Percentiles rank a stretch among this genome's conserved stretches.
These are phyloP conservation scores for Beris chalybata DNA, from an alignment of 2,888 invertebrate species.

Conservation along the genomic window DNA sequence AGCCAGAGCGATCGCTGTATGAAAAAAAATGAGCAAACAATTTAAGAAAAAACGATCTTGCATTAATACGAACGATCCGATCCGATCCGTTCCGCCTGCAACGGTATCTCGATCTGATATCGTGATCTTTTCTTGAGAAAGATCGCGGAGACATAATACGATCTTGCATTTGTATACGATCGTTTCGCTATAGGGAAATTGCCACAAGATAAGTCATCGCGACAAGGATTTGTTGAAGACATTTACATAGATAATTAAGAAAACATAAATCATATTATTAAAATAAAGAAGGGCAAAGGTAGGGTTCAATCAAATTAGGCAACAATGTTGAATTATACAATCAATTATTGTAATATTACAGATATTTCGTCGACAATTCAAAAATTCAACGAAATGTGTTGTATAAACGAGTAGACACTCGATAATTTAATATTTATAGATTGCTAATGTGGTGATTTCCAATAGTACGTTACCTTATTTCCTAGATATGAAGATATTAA, in stretches of 20 bases:
- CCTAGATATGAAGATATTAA: no score
- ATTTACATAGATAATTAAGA: constrained; percentile 24
- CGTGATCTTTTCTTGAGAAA: constrained; percentile 17
- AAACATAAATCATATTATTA: constrained; percentile 20
- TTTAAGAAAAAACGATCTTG: constrained; percentile 17
- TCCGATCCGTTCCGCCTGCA: constrained; percentile 11
- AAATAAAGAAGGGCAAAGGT: no score
- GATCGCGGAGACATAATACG: constrained; percentile 21
- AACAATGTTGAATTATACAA: no score
- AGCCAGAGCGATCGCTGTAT: neutral
- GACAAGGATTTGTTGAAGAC: constrained; percentile 29
- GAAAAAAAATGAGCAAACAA: constrained; percentile 4
- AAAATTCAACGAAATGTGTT: no score
- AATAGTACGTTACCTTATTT: no score
- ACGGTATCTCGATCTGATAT: constrained; percentile 27
- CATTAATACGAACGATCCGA: constrained; percentile 3
- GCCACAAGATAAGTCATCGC: constrained; percentile 22
- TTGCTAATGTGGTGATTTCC: no score
- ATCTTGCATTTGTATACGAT: constrained; percentile 18
- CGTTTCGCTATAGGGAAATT: constrained; percentile 14
- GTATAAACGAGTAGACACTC: no score
- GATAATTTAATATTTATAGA: no score
- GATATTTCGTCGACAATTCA: no score
- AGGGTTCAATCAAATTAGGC: no score
- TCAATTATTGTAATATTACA: no score